Base-by-base conservation (phyloP, 2,888 invertebrate genomes). In the Xestia sexstrigata region DNA sequence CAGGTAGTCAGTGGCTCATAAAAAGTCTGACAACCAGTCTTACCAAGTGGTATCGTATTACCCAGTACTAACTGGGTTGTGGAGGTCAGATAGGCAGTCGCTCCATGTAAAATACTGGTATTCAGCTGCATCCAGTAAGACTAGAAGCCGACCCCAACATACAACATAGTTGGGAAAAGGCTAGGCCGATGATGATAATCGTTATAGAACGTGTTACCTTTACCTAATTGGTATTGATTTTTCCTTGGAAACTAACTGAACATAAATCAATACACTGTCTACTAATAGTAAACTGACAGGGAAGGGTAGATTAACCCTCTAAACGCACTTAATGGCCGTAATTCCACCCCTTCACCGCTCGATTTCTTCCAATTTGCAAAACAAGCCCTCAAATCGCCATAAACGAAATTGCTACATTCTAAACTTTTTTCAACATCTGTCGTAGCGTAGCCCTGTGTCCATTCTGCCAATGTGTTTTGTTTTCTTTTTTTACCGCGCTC, bases 381-480 rank as follows among this genome's bases (percentile, higher is more conserved):
- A 93, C 93, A 90, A 90, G 90, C 91, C 91, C 91, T 89, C 92
- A 93, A 93, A 93, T 92, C 91, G 90, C 81, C 84, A 90, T 88
- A 91, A 94, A 95, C 91, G 91, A 93, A 93, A 93, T 94, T 94
- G 93, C 87, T 86, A 91, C 92, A 89, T 87, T 89, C 87, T 84
- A 87, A 89, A 87, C 76, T 87, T 86, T 91, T 93, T 94, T 93
- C 88, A 89, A 92, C 96, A 96, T 96, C 96, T 96, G 96, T 94
- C 95, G 92, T 88, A 82, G 93, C 91, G 91, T 87, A 83, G 93
- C 91, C 95, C 94, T 95, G 95, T 95, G 96, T 94, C 95, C 94
- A 92, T 93, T 92, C 92, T 89, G 91, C 87, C 89, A 87, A 87
- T 90, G 90, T 92, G 93, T 81, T 81, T 92, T 89, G 90, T 84